Evolutionary conservation across 2,888 invertebrate species (phyloP).

Genomic region (Ecliptopera silaceata): DNA sequence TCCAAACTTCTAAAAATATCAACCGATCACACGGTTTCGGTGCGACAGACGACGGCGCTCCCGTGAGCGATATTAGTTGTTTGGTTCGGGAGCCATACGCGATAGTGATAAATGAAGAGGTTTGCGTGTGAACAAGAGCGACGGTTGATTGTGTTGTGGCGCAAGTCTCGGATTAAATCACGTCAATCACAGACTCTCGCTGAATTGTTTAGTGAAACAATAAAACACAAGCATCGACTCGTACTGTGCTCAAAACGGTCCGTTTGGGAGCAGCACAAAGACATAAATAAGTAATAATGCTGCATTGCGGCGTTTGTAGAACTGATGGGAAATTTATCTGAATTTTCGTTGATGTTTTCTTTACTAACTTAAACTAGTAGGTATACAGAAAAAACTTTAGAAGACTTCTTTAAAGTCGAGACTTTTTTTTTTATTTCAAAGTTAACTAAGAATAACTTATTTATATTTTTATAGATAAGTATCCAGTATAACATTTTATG

Average conservation of each 20-base stretch:
- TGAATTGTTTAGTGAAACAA: slow-evolving; percentile 47
- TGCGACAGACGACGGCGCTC: slow-evolving; percentile 6
- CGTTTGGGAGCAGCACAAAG: slow-evolving; percentile 61
- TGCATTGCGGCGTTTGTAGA: slow-evolving; percentile 73
- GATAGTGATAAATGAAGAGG: slow-evolving; percentile 46
- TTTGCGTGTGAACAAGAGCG: slow-evolving; percentile 34
- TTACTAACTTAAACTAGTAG: too few relatives aligned
- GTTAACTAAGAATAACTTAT: background rate
- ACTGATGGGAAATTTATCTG: slow-evolving; percentile 57
- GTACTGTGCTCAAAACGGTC: slow-evolving; percentile 50
- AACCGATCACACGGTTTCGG: slow-evolving; percentile 27
- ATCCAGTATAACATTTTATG: background rate
- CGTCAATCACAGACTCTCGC: slow-evolving; percentile 42
- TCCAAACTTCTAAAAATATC: slow-evolving; percentile 42
- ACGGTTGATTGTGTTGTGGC: slow-evolving; percentile 39
- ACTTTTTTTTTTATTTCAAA: background rate
- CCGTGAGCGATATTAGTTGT: slow-evolving; percentile 37
- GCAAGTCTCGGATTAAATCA: slow-evolving; percentile 43
- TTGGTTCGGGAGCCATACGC: slow-evolving; percentile 34
- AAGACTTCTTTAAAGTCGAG: background rate
- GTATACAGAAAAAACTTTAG: background rate
- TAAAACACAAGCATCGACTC: slow-evolving; percentile 50
- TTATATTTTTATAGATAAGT: too few relatives aligned
- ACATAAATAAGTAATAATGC: slow-evolving; percentile 76
- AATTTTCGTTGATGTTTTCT: slow-evolving; percentile 3